Base-by-base conservation (phyloP, 2,888 invertebrate species). In the Lasius fuliginosus region DNA sequence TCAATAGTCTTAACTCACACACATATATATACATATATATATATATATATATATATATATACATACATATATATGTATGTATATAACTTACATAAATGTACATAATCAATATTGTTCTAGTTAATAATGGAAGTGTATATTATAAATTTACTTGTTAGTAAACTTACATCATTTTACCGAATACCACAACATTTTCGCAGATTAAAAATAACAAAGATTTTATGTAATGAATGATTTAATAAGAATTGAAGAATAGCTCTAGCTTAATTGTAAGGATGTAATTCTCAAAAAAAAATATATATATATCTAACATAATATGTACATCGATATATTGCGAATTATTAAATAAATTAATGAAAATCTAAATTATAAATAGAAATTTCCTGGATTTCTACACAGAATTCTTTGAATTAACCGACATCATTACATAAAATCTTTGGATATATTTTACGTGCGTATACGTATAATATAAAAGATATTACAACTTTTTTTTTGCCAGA, bases 371-470 rank as follows among this genome's bases (percentile, higher is more conserved):
- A 87, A 49, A 64, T 83, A 87, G 30, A 84, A 82, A 64, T 81
- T 86, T 53, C 67, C 82, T 84, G 82, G 6, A 18, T 67, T 87
- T 90, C 84, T 42, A 76, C 71, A 73, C 82, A 74, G 40, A 77
- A 85, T 67, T 92, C 90, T 91, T 91, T 90, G 92, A 90, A 85
- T 90, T 87, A 86, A 87, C 87, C 75, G 71, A 85, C 85, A 87
- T 87, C 84, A 90, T 89, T 92, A 92, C 92, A 91, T 91, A 92
- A 92, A 91, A 92, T 89, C 90, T 90, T 88, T 88, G 87, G 62
- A 64, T 76, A 85, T 82, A 49, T 68, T 62, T 71, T 46, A 79
- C 62, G 64, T 85, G 40, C 56, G n/a, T 82, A 8, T 36, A 68
- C 68, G 53, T 68, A 64, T 33, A 82, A 67, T 53, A 53, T 82